These are phyloP conservation scores for Coregonus clupeaformis DNA, from an alignment of 2,113 vertebrate species.

Conservation along the genomic window DNA sequence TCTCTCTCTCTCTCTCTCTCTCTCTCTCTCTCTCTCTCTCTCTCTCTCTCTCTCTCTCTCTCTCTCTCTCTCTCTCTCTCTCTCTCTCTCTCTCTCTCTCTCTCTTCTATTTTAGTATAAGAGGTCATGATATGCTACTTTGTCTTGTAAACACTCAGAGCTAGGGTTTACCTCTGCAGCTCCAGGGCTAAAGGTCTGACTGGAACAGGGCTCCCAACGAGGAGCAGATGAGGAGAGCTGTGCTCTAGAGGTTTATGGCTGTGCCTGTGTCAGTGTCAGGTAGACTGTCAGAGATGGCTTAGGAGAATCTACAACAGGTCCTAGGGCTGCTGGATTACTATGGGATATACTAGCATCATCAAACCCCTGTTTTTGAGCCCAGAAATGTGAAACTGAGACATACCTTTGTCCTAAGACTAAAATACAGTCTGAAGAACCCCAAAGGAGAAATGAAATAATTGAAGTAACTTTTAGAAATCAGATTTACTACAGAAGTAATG, in stretches of 20 bases:
- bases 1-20: neutral
- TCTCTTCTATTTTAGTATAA: neutral
- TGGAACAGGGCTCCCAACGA: conserved; percentile 54
- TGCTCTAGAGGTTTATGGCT: conserved; percentile 44
- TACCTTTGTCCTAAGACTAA: neutral
- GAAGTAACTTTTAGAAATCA: too few relatives aligned
- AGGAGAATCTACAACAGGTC: conserved; percentile 49
- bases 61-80: conserved; percentile 1
- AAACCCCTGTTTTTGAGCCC: conserved; percentile 38
- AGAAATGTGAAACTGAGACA: conserved; percentile 40
- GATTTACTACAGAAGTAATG: too few relatives aligned
- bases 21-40: neutral
- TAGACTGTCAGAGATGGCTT: conserved; percentile 41
- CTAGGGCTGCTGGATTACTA: conserved; percentile 35
- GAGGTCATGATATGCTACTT: too few relatives aligned
- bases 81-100: neutral
- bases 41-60: neutral
- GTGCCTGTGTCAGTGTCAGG: conserved; percentile 50
- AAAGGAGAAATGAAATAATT: neutral
- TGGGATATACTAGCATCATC: conserved; percentile 7
- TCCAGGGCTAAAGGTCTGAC: conserved; percentile 52
- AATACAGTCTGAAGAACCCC: neutral
- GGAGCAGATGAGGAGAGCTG: conserved; percentile 64
- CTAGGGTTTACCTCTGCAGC: conserved; percentile 44
- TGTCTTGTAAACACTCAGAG: conserved; percentile 4